Conservation (phyloP, 2,113 vertebrate species). For the Varanus salvator region DNA sequence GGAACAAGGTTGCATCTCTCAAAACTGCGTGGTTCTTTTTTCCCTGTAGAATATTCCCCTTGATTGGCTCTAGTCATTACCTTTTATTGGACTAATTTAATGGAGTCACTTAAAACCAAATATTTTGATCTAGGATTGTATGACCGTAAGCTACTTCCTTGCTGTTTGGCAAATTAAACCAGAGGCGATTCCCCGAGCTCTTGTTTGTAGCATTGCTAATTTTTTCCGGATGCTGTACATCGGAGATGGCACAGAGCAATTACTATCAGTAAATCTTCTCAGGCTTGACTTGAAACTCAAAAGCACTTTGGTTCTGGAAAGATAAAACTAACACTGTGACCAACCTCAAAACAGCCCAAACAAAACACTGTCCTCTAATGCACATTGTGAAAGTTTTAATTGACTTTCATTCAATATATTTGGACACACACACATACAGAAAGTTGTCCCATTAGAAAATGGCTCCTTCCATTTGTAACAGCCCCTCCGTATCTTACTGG, state of each 20-base stretch:
- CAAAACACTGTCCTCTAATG: background rate
- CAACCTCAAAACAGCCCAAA: background rate
- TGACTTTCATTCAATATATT: background rate
- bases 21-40: background rate
- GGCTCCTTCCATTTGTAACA: slow-evolving; percentile 12
- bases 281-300: background rate
- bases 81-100: slow-evolving; percentile 11
- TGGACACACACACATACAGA: background rate
- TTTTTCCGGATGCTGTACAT: background rate
- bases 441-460: slow-evolving; percentile 30
- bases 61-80: background rate
- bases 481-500: slow-evolving; percentile 1
- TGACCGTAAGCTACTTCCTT: background rate
- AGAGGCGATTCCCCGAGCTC: background rate
- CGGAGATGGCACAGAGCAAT: background rate
- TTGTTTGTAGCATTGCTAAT: background rate
- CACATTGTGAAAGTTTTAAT: background rate
- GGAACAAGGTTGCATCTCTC: background rate
- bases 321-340: background rate
- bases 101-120: background rate
- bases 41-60: background rate
- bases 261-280: slow-evolving; percentile 6
- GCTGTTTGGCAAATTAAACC: slow-evolving; percentile 11
- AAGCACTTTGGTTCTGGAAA: background rate
- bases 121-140: background rate